phyloP scores from a whole-genome alignment of 2,888 invertebrate species.

The Epicampocera succincta region DNA sequence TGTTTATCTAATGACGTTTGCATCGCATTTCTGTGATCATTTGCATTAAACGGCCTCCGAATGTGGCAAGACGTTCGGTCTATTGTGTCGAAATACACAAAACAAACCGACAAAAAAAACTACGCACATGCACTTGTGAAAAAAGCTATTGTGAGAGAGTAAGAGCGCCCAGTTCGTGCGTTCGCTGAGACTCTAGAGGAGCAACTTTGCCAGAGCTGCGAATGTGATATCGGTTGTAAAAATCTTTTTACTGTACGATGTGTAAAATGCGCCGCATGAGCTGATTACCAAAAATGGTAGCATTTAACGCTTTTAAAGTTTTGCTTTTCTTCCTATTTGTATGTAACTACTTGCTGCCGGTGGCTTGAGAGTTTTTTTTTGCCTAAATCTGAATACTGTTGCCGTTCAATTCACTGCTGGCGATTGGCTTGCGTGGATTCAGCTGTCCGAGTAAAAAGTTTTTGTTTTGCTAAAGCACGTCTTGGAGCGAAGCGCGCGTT shows the following conservation, averaged over 20 bases:
- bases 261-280: constrained; percentile 57
- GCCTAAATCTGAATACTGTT: constrained; percentile 19
- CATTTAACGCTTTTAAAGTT: constrained; percentile 61
- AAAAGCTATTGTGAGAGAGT: background rate
- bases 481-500: constrained; percentile 61
- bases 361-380: constrained; percentile 7
- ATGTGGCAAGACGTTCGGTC: constrained; percentile 10
- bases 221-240: constrained; percentile 49
- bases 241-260: constrained; percentile 56
- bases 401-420: constrained; percentile 26
- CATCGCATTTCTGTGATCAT: constrained; percentile 25
- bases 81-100: constrained; percentile 7
- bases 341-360: background rate
- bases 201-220: background rate
- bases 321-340: constrained; percentile 4
- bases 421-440: background rate
- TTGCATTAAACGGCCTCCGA: constrained; percentile 42
- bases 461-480: constrained; percentile 21
- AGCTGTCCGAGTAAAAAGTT: constrained; percentile 1
- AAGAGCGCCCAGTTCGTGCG: background rate
- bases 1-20: constrained; percentile 30
- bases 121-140: constrained; percentile 52
- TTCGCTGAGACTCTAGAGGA: background rate
- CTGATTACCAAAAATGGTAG: constrained; percentile 69
- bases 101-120: constrained; percentile 14